Evolutionary conservation across 2,888 invertebrate genomes (phyloP).

Genomic region (Rhimphoctona megacephalus): DNA sequence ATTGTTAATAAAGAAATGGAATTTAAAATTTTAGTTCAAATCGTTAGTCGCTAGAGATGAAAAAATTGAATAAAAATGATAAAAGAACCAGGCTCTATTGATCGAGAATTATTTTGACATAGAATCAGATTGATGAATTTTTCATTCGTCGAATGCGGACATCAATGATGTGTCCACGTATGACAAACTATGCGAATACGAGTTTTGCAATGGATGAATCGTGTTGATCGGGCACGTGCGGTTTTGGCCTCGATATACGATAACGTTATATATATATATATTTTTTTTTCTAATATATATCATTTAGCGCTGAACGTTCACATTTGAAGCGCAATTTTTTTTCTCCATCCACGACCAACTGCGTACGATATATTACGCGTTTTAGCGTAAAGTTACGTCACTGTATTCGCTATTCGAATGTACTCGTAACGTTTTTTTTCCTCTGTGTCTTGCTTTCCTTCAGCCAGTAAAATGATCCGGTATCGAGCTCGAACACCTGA

Average conservation of each 20-base stretch:
- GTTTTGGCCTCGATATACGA: constrained; percentile 40
- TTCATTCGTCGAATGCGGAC: not conserved
- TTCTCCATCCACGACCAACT: constrained; percentile 27
- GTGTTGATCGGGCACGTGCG: constrained; percentile 32
- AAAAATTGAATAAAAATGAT: not conserved
- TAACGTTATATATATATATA: not conserved
- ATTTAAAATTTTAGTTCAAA: not conserved
- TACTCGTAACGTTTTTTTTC: constrained; percentile 16
- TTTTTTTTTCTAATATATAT: not conserved
- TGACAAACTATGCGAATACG: not conserved
- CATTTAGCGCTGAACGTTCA: constrained; percentile 23
- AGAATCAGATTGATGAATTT: not conserved
- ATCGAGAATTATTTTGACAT: not conserved
- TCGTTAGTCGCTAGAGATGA: not conserved
- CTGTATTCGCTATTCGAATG: not conserved
- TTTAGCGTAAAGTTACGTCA: constrained; percentile 35
- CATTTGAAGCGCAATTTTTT: constrained; percentile 25
- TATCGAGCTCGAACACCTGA: constrained; percentile 53
- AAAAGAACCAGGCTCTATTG: not conserved
- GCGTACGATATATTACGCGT: constrained; percentile 24
- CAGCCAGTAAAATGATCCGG: constrained; percentile 48
- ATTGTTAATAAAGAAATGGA: not conserved
- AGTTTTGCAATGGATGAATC: not conserved
- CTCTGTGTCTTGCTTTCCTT: not conserved
- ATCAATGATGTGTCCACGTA: not conserved